Percentiles rank a stretch among this genome's conserved stretches.
Conservation (phyloP, 2,113 vertebrate genomes). For the Chionodraco myersi region DNA sequence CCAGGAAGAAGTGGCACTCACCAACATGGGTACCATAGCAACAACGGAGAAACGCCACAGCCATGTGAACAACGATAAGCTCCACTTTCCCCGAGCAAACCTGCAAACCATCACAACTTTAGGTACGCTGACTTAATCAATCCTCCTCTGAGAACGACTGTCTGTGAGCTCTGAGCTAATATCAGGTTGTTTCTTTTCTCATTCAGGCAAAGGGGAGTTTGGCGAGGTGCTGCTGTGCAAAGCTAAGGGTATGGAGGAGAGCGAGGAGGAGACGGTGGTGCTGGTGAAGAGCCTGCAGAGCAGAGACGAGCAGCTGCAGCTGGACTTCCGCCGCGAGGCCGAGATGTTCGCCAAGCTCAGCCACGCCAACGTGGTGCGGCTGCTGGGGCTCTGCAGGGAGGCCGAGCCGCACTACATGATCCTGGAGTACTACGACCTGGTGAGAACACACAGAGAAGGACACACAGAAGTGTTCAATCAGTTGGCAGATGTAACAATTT, state of each 20-base stretch:
- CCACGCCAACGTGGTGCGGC: constrained; percentile 89
- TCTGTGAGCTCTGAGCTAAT: not conserved
- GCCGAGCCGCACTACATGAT: constrained; percentile 94
- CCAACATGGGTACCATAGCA: constrained; percentile 86
- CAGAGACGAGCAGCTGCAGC: constrained; percentile 91
- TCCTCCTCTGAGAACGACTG: not conserved
- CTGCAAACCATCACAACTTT: constrained; percentile 95
- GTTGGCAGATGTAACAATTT: not conserved
- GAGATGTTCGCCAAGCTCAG: constrained; percentile 97
- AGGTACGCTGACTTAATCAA: constrained; percentile 77
- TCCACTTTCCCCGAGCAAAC: constrained; percentile 89
- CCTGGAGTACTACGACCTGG: constrained; percentile 97
- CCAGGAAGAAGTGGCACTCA: constrained; percentile 94
- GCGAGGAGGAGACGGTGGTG: constrained; percentile 88
- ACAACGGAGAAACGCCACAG: constrained; percentile 91
- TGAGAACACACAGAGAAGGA: constrained; percentile 66
- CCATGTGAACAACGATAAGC: constrained; percentile 86
- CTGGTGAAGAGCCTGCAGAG: constrained; percentile 94
- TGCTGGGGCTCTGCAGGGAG: constrained; percentile 93
- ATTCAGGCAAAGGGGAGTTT: constrained; percentile 93
- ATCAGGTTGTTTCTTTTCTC: not conserved
- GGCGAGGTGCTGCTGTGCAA: constrained; percentile 97
- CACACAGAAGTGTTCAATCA: not conserved
- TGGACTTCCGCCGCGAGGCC: constrained; percentile 92
- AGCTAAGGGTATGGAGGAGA: constrained; percentile 88